phyloP scores from a whole-genome alignment of 2,113 vertebrate genomes.

The Petrocephalus microphthalmus region DNA sequence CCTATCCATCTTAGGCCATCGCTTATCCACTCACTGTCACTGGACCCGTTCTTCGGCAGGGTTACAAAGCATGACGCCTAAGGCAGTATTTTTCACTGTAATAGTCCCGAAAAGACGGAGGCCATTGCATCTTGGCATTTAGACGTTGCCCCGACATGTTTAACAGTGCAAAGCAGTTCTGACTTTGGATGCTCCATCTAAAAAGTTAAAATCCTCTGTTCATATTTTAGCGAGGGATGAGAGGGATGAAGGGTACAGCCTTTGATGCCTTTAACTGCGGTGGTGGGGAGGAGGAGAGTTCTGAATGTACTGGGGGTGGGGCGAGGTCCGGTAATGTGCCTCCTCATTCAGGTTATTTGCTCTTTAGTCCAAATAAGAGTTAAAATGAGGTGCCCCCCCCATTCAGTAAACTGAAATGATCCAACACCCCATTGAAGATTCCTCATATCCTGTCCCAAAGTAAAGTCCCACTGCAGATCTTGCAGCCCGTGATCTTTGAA shows the following conservation, averaged over 20 bases:
- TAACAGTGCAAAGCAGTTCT: background rate
- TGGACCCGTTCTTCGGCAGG: background rate
- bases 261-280: background rate
- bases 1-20: background rate
- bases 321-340: background rate
- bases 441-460: background rate
- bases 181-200: background rate
- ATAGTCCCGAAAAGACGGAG: background rate
- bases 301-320: background rate
- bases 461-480: background rate
- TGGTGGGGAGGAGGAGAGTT: background rate
- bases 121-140: background rate
- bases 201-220: background rate
- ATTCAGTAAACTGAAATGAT: background rate
- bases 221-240: background rate
- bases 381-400: background rate
- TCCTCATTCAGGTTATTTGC: background rate
- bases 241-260: background rate
- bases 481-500: too few relatives aligned
- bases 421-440: background rate
- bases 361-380: background rate
- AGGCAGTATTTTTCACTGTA: background rate
- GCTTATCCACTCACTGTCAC: background rate
- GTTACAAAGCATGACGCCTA: background rate
- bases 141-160: background rate